These are phyloP conservation scores for Microplitis mediator DNA, from an alignment of 1,140 invertebrate species.

Conservation along the genomic window DNA sequence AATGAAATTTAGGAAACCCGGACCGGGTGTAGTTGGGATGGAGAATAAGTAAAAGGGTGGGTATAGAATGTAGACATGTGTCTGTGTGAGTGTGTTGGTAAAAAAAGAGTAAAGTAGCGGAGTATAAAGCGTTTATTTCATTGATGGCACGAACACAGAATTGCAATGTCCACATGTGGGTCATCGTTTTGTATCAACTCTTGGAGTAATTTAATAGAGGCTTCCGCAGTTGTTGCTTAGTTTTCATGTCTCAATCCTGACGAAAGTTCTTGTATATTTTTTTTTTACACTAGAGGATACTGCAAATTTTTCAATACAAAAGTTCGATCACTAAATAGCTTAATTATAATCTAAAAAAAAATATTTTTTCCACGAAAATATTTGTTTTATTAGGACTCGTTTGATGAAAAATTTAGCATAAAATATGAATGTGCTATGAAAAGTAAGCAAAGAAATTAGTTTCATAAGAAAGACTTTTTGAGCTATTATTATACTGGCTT, in stretches of 20 bases:
- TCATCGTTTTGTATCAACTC: neutral
- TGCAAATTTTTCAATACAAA: neutral
- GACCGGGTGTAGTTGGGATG: neutral
- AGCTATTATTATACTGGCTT: no score
- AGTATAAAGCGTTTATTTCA: constrained; percentile 41
- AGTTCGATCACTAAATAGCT: no score
- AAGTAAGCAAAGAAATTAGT: no score
- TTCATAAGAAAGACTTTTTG: no score
- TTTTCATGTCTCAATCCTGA: neutral
- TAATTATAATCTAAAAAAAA: no score
- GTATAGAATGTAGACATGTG: neutral
- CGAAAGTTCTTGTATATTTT: neutral
- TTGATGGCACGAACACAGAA: constrained; percentile 38
- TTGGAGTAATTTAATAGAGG: constrained; percentile 2
- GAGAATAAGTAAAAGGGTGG: neutral
- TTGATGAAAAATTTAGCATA: no score
- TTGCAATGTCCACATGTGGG: constrained; percentile 35
- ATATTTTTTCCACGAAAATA: no score
- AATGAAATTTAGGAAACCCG: constrained; percentile 24
- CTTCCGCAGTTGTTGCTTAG: neutral
- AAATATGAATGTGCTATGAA: no score
- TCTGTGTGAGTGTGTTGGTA: neutral
- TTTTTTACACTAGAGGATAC: neutral
- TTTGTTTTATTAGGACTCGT: no score
- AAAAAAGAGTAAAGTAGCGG: neutral